Conservation (phyloP, 2,113 vertebrate species). For the Thermophis baileyi region DNA sequence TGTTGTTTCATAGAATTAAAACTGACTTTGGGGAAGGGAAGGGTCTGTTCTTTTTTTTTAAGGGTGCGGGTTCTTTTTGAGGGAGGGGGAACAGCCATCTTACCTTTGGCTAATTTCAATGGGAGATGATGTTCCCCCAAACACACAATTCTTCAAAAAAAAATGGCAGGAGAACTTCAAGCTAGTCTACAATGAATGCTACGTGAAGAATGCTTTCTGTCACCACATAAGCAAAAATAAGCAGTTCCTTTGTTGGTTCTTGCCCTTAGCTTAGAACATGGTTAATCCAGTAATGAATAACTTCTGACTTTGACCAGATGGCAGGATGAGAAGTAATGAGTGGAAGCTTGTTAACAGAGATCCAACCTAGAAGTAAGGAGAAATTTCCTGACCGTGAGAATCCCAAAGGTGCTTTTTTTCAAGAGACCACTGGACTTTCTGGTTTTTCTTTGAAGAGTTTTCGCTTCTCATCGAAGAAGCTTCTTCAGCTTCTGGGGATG, state of each 20-base stretch:
- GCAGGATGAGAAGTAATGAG: too few relatives aligned
- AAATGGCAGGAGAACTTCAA: constrained; percentile 33
- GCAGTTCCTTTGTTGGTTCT: neutral
- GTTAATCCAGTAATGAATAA: neutral
- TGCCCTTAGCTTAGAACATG: neutral
- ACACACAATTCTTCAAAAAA: constrained; percentile 39
- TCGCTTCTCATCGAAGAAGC: too few relatives aligned
- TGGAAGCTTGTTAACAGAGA: too few relatives aligned
- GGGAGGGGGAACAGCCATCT: too few relatives aligned
- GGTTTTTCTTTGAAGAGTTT: too few relatives aligned
- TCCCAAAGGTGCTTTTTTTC: too few relatives aligned
- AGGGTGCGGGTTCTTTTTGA: neutral
- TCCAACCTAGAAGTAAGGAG: too few relatives aligned
- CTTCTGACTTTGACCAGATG: neutral
- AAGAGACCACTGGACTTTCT: too few relatives aligned
- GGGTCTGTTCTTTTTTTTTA: constrained; percentile 32
- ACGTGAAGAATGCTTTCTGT: neutral
- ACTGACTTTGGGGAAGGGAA: constrained; percentile 61
- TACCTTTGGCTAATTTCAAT: constrained; percentile 23
- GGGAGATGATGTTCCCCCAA: constrained; percentile 44
- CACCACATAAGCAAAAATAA: fast-evolving
- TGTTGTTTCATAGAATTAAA: constrained; percentile 49
- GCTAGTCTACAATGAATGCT: neutral
- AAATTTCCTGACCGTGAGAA: too few relatives aligned
- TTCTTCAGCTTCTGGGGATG: too few relatives aligned